These are phyloP conservation scores for Maccullochella peelii DNA, from an alignment of 2,113 vertebrate genomes.

Conservation along the genomic window DNA sequence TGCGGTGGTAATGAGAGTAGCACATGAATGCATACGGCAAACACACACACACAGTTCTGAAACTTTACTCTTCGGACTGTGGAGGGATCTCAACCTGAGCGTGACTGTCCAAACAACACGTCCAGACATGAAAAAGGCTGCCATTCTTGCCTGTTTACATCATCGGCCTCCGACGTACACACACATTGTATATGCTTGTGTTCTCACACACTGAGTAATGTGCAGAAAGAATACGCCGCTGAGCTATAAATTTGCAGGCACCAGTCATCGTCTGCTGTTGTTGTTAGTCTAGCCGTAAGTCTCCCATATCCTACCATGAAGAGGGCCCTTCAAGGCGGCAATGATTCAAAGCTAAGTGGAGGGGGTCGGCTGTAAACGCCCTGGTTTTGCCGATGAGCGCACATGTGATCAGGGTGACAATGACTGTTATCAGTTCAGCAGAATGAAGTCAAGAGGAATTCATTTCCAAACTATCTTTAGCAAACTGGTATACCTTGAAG, in stretches of 20 bases:
- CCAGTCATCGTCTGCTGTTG: slow-evolving; percentile 64
- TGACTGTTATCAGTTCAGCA: not conserved
- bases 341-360: slow-evolving; percentile 62
- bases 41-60: slow-evolving; percentile 18
- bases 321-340: slow-evolving; percentile 48
- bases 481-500: not conserved
- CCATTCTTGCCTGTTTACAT: slow-evolving; percentile 71
- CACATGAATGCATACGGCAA: slow-evolving; percentile 54
- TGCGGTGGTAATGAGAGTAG: slow-evolving; percentile 53
- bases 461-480: not conserved
- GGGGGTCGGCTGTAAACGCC: slow-evolving; percentile 13
- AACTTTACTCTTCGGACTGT: slow-evolving; percentile 43
- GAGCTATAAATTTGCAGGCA: slow-evolving; percentile 63
- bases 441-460: slow-evolving; percentile 7
- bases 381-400: slow-evolving; percentile 12
- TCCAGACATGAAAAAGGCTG: slow-evolving; percentile 54
- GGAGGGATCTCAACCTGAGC: slow-evolving; percentile 54
- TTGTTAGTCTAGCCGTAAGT: slow-evolving; percentile 70
- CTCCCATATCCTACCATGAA: slow-evolving; percentile 67
- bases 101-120: slow-evolving; percentile 66
- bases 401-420: slow-evolving; percentile 35
- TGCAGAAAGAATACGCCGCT: slow-evolving; percentile 1
- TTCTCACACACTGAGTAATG: slow-evolving; percentile 37
- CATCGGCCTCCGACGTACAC: slow-evolving; percentile 27
- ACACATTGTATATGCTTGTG: slow-evolving; percentile 23